Evolutionary conservation across 2,113 vertebrate genomes (phyloP).

Genomic region (Cygnus atratus): DNA sequence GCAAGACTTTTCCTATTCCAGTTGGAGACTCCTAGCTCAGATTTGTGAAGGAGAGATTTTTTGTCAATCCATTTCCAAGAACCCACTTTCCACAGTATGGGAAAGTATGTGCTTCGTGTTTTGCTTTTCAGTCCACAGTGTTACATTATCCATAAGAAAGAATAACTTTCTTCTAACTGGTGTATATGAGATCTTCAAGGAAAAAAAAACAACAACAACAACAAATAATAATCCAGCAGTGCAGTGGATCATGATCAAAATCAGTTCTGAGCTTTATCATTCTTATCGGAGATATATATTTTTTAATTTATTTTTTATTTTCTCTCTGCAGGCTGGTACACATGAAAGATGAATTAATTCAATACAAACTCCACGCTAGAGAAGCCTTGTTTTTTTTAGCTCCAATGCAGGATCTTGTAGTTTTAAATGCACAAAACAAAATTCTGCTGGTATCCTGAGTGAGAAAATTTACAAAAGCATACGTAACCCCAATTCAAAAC

Average conservation of each 20-base stretch:
- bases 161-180: background rate
- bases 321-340: background rate
- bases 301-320: background rate
- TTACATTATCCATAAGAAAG: background rate
- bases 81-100: background rate
- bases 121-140: background rate
- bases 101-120: background rate
- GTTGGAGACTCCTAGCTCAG: background rate
- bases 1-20: background rate
- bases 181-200: background rate
- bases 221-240: background rate
- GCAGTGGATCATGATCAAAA: background rate
- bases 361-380: background rate
- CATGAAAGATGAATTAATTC: constrained; percentile 27
- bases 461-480: background rate
- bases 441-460: background rate
- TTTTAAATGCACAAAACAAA: background rate
- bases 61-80: background rate
- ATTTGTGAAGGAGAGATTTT: background rate
- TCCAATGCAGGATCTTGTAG: background rate
- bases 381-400: background rate
- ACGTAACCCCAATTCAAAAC: background rate
- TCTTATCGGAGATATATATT: background rate
- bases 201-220: background rate
- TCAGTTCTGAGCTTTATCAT: background rate